phyloP scores from a whole-genome alignment of 2,888 invertebrate species.

The Melipona bicolor region DNA sequence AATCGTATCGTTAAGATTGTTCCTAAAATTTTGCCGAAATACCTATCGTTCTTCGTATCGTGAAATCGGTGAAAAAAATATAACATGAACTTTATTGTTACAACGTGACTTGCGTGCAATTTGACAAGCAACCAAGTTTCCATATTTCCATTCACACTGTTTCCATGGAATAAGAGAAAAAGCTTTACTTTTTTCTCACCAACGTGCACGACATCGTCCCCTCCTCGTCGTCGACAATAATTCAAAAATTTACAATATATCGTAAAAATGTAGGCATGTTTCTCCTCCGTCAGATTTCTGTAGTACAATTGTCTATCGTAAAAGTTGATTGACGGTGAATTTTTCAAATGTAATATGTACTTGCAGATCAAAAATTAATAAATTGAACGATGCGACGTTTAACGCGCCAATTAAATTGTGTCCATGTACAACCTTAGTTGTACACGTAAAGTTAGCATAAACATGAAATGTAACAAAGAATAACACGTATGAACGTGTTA shows the following conservation, averaged over 20 bases:
- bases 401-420: not conserved
- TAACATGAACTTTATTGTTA: not conserved
- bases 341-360: not conserved
- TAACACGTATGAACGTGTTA: slow-evolving; percentile 1
- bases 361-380: not conserved
- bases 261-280: not conserved
- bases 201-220: not conserved
- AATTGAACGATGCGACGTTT: not conserved
- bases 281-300: not conserved
- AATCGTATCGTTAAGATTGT: not conserved
- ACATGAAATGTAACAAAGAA: not conserved
- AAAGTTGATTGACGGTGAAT: slow-evolving; percentile 9
- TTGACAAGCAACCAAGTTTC: not conserved
- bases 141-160: not conserved
- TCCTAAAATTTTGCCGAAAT: not conserved
- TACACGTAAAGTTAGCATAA: not conserved
- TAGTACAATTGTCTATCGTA: not conserved
- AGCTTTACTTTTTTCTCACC: not conserved
- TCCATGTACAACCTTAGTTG: not conserved
- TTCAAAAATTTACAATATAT: slow-evolving; percentile 16
- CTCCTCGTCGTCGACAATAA: slow-evolving; percentile 48
- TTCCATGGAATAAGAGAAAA: too few relatives aligned
- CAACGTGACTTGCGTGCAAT: not conserved
- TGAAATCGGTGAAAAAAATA: not conserved
- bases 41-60: not conserved